Base-by-base conservation (phyloP, 2,797 vertebrate species). In the Acanthiza pusilla region DNA sequence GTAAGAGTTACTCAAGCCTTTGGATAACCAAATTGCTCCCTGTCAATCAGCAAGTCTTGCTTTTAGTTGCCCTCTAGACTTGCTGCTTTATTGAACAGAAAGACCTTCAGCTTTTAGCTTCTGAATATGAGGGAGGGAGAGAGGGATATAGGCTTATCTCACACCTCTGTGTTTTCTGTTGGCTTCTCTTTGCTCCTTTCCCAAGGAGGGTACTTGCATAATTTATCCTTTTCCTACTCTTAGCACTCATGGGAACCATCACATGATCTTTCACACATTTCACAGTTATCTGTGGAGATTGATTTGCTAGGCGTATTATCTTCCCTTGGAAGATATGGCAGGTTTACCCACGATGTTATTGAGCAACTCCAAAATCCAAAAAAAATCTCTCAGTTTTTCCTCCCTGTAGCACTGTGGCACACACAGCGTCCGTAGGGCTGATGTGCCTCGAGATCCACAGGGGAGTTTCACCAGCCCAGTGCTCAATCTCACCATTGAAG, bases 271-370 rank as follows among this genome's bases (percentile, higher is more conserved):
- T 95, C 88, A 94, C 77, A 74, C 83, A n/a, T 77, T 94, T 88
- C 50, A 54, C 12, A 48, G 67, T 85, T 96, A 90, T 91, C 89
- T 91, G 50, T n/a, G 61, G 23, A 34, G 80, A 88, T 47, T 94
- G 88, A 86, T 96, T 94, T 91, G 67, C 80, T 85, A 71, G 89
- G 74, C 74, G 74, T 82, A 23, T 86, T 90, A 94, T 87, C 91
- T 94, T 91, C n/a, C n/a, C 74, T 88, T 82, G 83, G 40, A 88
- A 94, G 94, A 91, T 94, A 82, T 0, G 7, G 74, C 38, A 78
- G 30, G 60, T 81, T 91, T 79, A 73, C 48, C 55, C 53, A 87
- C 2, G 0, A 30, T 85, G 57, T 88, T 94, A 38, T 11, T 94
- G 91, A 87, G 83, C 71, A 91, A 78, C 60, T 73, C 48, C 53